A percentile compares a stretch with the other conserved stretches of the same genome.
Conservation (phyloP, 2,888 invertebrate species). For the Drosophila picticornis region DNA sequence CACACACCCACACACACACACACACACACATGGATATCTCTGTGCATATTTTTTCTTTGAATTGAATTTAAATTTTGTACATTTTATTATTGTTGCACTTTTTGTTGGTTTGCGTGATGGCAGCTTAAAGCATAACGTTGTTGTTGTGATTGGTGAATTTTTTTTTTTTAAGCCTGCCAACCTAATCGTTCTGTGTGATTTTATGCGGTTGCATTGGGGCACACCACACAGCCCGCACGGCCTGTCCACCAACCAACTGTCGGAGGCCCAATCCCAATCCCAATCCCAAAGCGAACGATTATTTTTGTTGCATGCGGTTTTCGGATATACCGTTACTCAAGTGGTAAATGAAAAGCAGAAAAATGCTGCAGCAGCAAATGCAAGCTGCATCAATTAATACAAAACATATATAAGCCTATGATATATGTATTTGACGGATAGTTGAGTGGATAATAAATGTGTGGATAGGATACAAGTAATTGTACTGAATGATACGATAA, state of each 20-base stretch:
- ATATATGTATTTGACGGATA: not conserved
- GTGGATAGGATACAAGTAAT: constrained; percentile 3
- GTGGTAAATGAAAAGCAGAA: constrained; percentile 23
- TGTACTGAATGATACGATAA: not conserved
- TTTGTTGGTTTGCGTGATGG: constrained; percentile 25
- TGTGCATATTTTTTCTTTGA: constrained; percentile 9
- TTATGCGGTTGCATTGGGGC: constrained; percentile 69
- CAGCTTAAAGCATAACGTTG: constrained; percentile 38
- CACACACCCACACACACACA: not conserved
- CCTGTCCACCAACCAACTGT: constrained; percentile 13
- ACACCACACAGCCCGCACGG: constrained; percentile 38
- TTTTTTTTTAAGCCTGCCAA: constrained; percentile 31
- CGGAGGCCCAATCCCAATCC: not conserved
- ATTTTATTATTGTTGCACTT: constrained; percentile 42
- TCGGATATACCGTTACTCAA: constrained; percentile 27
- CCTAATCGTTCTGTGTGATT: constrained; percentile 75
- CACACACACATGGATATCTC: not conserved
- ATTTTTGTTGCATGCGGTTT: constrained; percentile 29
- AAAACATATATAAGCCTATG: not conserved
- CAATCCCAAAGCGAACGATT: not conserved
- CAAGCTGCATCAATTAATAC: not conserved
- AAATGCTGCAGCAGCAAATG: not conserved
- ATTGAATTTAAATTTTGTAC: constrained; percentile 37
- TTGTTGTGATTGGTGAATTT: constrained; percentile 25
- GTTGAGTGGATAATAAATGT: not conserved